Evolutionary conservation across 2,888 invertebrate genomes (phyloP).

Genomic region (Ferrisia virgata): DNA sequence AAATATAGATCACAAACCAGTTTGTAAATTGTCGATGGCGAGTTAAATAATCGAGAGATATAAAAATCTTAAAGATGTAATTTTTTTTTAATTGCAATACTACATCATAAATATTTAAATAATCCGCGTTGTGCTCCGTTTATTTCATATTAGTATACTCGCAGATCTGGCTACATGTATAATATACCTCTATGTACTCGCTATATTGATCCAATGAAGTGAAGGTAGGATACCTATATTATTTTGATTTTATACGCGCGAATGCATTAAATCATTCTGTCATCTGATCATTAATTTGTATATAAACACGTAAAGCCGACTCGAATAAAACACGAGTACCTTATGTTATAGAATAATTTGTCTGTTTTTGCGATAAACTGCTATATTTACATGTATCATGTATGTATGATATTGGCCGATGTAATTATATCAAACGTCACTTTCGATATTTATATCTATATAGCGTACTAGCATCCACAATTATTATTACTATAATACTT

Average conservation of each 20-base stretch:
- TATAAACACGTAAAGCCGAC: background rate
- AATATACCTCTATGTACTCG: no score
- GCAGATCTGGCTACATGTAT: no score
- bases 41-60: background rate
- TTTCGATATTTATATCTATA: slow-evolving; percentile 7
- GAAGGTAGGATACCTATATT: background rate
- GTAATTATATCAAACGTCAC: slow-evolving; percentile 19
- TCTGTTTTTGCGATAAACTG: slow-evolving; percentile 16
- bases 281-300: slow-evolving; percentile 23
- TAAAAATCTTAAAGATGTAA: slow-evolving; percentile 11
- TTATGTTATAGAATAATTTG: background rate
- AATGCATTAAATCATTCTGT: slow-evolving; percentile 22
- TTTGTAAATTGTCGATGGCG: background rate
- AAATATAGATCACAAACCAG: slow-evolving; percentile 28
- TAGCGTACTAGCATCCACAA: background rate
- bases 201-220: background rate
- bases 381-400: background rate
- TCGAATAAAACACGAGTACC: background rate
- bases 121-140: background rate
- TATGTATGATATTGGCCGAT: background rate
- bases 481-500: background rate
- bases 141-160: background rate
- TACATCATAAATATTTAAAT: slow-evolving; percentile 26
- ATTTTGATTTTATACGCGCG: slow-evolving; percentile 19
- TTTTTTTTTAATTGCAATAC: slow-evolving; percentile 19